Base-by-base conservation (phyloP, 1,140 invertebrate species). In the Trichoplusia ni region DNA sequence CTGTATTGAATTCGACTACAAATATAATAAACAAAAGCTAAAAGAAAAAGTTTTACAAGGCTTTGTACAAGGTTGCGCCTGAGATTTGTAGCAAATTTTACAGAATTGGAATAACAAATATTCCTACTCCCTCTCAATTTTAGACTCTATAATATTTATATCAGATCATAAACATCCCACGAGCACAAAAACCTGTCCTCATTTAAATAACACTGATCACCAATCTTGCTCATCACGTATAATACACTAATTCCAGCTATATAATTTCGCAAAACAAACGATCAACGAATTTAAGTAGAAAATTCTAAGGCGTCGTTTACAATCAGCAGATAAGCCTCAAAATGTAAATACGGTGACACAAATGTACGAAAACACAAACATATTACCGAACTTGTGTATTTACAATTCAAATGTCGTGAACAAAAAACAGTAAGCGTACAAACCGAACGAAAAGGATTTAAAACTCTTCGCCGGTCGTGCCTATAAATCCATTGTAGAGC, bases 351-450 rank as follows among this genome's bases (percentile, higher is more conserved):
- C 13, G 44, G 14, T 4, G 31, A 37, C 44, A 27, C 18, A 21
- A 35, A 29, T 31, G 14, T 40, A 25, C 33, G 14, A 9, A 31
- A 61, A 61, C n/a, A 61, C 49, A 67, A 67, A 61, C 47, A 46
- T 61, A 67, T 67, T 54, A 67, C 27, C 58, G 1, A 61, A 67
- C 54, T 56, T 59, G 33, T 31, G 25, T 23, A 66, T 75, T 49
- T 70, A 65, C 72, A 82, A 76, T 77, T 76, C 76, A 79, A 77
- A 77, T 70, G 59, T 59, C 42, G 64, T 23, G 60, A 56, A 69
- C 71, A 64, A 65, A 65, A 69, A 67, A 66, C 64, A 71, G 77
- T 76, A 65, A 74, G 75, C 70, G 71, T 69, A 58, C 25, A 31
- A 31, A 29, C 25, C 54, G 27, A 75, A 69, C 71, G 71, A 72